Base-by-base conservation (phyloP, 2,113 vertebrate genomes). In the Orthonyx spaldingii region DNA sequence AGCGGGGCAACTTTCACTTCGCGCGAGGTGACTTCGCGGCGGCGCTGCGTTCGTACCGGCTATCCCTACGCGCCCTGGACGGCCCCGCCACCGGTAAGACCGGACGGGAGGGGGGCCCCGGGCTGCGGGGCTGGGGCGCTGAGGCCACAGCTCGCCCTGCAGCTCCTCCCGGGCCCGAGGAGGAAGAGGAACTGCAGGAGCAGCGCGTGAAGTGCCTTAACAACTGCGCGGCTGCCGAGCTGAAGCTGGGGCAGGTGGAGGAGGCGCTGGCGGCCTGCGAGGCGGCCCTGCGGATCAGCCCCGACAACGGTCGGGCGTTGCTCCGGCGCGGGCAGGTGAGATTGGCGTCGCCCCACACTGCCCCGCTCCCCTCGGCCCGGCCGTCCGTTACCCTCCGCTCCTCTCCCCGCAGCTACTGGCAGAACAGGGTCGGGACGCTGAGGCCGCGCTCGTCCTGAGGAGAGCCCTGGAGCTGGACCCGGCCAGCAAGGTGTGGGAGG, bases 401-500 rank as follows among this genome's bases (percentile, higher is more conserved):
- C 66, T 94, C 44, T 77, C 11, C 55, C 33, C 42, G n/a, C 97
- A 99, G 99, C 97, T 99, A 59, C 94, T 98, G 95, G 98, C 98
- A 30, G 98, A 99, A 89, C 97, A 87, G 94, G 97, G 98, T 22
- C 97, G 98, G 72, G 98, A 98, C 71, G 96, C 97, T 82, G 98
- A 98, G 87, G 98, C 98, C 6, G 98, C 97, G 96, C 91, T 98
- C 46, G 81, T 96, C 66, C 97, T 99, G 86, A 98, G 96, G 96
- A 98, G 94, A 96, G 98, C 98, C 61, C 94, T 99, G 97, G 98
- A 98, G 97, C 94, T 99, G 94, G 99, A 99, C 93, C 98, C 99
- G 13, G 83, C 98, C 79, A 98, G 95, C 83, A 99, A 98, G 98
- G 98, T 28, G 56, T 12, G 33, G 27, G 21, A 97, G 20, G 30